phyloP scores from a whole-genome alignment of 1,140 invertebrate species.

The Drosophila truncata region DNA sequence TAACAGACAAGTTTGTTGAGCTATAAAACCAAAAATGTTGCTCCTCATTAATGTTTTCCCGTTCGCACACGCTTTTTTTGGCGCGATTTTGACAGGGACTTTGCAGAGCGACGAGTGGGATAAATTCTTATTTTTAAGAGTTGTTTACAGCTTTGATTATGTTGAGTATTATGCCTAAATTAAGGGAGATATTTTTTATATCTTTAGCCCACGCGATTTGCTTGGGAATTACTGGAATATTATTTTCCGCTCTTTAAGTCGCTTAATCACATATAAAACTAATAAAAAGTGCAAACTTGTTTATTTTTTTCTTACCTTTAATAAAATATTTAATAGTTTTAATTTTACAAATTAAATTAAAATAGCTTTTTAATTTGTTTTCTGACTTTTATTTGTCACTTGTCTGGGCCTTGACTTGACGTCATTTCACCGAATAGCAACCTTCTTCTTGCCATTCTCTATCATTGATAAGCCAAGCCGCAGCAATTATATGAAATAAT shows the following conservation, averaged over 20 bases:
- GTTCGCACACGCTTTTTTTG: constrained; percentile 2
- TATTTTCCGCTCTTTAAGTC: neutral
- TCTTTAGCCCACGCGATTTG: neutral
- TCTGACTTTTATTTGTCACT: constrained; percentile 49
- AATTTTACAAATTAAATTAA: neutral
- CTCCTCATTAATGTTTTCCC: constrained; percentile 29
- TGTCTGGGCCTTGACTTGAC: constrained; percentile 28
- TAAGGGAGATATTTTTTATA: too few relatives aligned
- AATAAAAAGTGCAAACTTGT: neutral
- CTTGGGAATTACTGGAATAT: neutral
- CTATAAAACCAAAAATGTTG: constrained; percentile 66
- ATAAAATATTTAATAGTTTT: neutral
- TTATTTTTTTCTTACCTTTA: neutral
- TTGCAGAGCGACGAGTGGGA: neutral
- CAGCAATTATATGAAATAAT: constrained; percentile 26
- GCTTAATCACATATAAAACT: too few relatives aligned
- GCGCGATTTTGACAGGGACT: constrained; percentile 9
- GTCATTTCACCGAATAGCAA: constrained; percentile 43
- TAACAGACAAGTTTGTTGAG: constrained; percentile 60
- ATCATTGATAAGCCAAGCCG: constrained; percentile 34
- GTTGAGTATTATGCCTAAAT: neutral
- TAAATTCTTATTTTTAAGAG: neutral
- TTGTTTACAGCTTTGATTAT: neutral
- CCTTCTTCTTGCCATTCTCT: constrained; percentile 14
- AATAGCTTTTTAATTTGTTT: constrained; percentile 30